Base-by-base conservation (phyloP, 2,888 invertebrate species). In the Bruchidius siliquastri region DNA sequence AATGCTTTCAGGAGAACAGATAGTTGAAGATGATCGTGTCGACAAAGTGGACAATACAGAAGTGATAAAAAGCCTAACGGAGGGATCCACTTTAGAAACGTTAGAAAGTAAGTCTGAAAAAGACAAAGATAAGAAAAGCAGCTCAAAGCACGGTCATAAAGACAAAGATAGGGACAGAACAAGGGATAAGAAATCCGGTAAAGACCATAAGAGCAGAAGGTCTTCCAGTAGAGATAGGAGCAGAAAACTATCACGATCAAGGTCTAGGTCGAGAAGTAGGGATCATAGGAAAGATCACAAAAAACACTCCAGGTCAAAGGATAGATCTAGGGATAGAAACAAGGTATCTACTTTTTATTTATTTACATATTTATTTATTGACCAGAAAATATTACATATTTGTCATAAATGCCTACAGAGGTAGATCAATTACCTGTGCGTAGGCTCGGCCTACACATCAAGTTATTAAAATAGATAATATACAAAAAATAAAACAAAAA, bases 1-100 rank as follows among this genome's bases (percentile, higher is more conserved):
- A 10, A 21, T 22, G 20, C 80, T 76, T 77, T 26, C 76, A 90
- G 90, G 90, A 89, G 70, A 86, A 77, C 85, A 86, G 82, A 85
- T 86, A 21, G 90, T 93, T 84, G 91, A 92, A 85, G 87, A 86
- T 71, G 89, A 89, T 68, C 89, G 90, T 80, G 88, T 88, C 73
- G 89, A 89, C 2, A 89, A 90, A 75, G 89, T 90, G 6, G 92
- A 91, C 69, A 85, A 83, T 71, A 83, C 84, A 0, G 87, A 87
- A 76, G 86, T 87, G 2, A 85, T 87, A 49, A 84, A 86, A 68
- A 85, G 83, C 70, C 76, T 86, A 70, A 84, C 85, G 0, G 86
- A 85, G 74, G 82, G 83, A 72, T 81, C 83, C 0, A 80, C 82
- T 13, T 76, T 82, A 21, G 82, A 83, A n/a, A 75, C 79, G 18